Evolutionary conservation across 2,888 invertebrate genomes (phyloP).

Genomic region (Marasmarcha lunaedactyla): DNA sequence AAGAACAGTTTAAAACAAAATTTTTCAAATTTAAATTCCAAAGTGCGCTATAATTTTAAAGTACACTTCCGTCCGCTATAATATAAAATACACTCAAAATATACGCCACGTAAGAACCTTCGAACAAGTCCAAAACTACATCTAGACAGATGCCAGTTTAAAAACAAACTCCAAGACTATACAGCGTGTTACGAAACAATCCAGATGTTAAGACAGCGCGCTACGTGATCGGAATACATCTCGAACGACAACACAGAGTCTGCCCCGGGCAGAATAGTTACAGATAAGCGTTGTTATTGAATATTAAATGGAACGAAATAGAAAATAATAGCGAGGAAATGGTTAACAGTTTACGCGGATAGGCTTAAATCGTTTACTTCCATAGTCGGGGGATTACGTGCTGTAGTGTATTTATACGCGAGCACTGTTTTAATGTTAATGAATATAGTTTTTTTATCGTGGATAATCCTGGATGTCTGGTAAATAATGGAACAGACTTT

Average conservation of each 20-base stretch:
- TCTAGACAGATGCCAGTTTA: constrained; percentile 35
- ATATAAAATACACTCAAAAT: not conserved
- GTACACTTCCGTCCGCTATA: not conserved
- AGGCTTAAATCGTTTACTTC: not conserved
- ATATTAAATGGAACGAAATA: constrained; percentile 39
- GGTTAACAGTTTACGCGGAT: constrained; percentile 21
- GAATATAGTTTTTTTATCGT: no score
- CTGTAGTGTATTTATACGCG: no score
- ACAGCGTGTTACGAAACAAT: constrained; percentile 55
- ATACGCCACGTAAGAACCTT: constrained; percentile 8
- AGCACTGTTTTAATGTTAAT: no score
- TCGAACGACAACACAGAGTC: not conserved
- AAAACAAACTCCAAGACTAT: constrained; percentile 45
- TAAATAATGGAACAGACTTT: not conserved
- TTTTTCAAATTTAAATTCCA: no score
- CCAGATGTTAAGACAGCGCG: constrained; percentile 55
- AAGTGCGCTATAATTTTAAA: not conserved
- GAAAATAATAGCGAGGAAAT: constrained; percentile 26
- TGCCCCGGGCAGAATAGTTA: constrained; percentile 27
- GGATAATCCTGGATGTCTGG: no score
- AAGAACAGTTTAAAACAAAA: no score
- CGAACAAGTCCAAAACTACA: constrained; percentile 31
- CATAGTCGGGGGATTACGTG: no score
- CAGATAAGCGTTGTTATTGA: constrained; percentile 38
- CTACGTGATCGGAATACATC: constrained; percentile 43